Conservation (phyloP, 2,797 vertebrate genomes). For the Carduelis carduelis region DNA sequence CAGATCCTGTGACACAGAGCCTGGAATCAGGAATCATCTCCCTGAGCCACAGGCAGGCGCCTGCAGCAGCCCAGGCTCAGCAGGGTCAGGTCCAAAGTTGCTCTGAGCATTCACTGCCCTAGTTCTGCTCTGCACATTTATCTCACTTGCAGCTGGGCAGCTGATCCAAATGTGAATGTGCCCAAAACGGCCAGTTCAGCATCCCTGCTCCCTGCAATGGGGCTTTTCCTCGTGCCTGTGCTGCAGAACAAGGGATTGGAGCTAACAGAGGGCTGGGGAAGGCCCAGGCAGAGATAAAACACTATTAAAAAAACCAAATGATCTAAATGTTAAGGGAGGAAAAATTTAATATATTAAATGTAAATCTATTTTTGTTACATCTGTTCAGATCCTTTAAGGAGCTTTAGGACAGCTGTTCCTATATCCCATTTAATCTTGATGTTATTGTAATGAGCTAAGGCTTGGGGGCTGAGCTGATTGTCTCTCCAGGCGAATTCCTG, state of each 20-base stretch:
- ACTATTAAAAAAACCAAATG: not conserved
- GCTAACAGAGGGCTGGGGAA: not conserved
- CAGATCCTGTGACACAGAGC: not conserved
- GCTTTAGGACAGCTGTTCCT: conserved; percentile 66
- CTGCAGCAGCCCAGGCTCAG: not conserved
- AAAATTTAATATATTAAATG: conserved; percentile 59
- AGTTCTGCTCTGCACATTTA: not conserved
- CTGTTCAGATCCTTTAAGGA: conserved; percentile 63
- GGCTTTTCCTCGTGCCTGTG: not conserved
- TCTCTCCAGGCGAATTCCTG: conserved; percentile 23
- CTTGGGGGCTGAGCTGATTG: conserved; percentile 23
- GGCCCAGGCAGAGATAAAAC: not conserved
- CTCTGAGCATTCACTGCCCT: conserved; percentile 22
- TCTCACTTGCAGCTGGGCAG: not conserved
- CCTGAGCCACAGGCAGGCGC: not conserved
- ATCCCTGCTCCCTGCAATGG: not conserved
- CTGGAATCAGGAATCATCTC: not conserved
- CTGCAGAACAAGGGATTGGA: not conserved
- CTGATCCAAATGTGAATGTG: not conserved
- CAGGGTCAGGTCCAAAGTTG: not conserved
- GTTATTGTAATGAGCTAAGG: conserved; percentile 59
- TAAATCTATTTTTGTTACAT: conserved; percentile 68
- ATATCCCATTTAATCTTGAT: conserved; percentile 65
- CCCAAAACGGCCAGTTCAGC: not conserved
- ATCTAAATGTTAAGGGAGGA: conserved; percentile 41